phyloP scores from a whole-genome alignment of 2,797 vertebrate species.

The Macroramphosus scolopax region DNA sequence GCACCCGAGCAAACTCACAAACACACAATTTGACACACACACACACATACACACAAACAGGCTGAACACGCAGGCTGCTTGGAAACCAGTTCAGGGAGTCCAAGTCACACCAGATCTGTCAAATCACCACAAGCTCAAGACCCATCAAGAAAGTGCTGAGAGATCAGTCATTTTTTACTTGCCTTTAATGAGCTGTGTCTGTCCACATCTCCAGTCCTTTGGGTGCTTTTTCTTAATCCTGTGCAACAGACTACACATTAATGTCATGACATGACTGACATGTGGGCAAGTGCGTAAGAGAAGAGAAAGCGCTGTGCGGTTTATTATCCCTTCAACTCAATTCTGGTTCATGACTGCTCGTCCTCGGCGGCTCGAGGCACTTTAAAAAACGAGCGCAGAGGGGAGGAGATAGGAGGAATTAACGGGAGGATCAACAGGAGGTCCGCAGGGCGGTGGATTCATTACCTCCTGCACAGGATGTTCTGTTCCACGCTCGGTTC shows the following conservation, averaged over 20 bases:
- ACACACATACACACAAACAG: constrained; percentile 8
- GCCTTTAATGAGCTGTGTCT: constrained; percentile 50
- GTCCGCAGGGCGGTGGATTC: constrained; percentile 30
- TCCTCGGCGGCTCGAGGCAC: constrained; percentile 23
- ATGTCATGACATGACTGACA: constrained; percentile 38
- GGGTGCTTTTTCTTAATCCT: constrained; percentile 26
- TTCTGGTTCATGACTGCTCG: constrained; percentile 21
- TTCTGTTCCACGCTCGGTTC: no score
- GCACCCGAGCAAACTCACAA: no score
- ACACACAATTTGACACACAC: constrained; percentile 32
- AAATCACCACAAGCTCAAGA: constrained; percentile 56
- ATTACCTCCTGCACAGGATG: constrained; percentile 21
- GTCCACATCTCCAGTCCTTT: constrained; percentile 13
- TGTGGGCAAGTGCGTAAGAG: constrained; percentile 34
- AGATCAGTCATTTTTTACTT: constrained; percentile 44
- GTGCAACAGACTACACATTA: constrained; percentile 36
- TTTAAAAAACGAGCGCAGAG: constrained; percentile 25
- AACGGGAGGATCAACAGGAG: constrained; percentile 29
- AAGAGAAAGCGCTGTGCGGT: constrained; percentile 14
- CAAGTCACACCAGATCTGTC: constrained; percentile 44
- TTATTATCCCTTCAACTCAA: constrained; percentile 31
- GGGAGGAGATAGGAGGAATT: constrained; percentile 24
- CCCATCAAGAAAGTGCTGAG: constrained; percentile 35
- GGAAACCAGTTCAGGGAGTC: constrained; percentile 56
- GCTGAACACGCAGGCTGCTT: constrained; percentile 29